Evolutionary conservation across 2,113 vertebrate genomes (phyloP), one percentile per base, ranked within the genome.

Genomic region (Noctilio leporinus): DNA sequence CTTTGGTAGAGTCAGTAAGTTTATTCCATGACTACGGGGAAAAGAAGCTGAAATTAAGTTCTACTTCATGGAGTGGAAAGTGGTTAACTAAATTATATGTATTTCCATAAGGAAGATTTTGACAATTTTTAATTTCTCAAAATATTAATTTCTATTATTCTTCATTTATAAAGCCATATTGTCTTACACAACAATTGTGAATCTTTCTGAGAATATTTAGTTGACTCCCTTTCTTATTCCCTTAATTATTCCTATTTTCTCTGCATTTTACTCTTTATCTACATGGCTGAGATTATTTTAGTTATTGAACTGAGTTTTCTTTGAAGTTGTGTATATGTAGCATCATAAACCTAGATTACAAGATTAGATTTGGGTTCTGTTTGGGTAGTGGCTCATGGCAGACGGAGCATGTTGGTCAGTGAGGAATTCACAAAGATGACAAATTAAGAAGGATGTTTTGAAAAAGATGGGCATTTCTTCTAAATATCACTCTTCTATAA

Each of bases 351-450:
- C 2, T n/a, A 55, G n/a, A 81, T 84, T 19, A 17, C 11, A 69
- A 9, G 14, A 45, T 33, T 24, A 35, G n/a, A 19, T 24, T 2
- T 49, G 45, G 45, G 24, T 47, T 72, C 83, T 73, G 2, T 70
- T 80, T 64, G 28, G 15, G 10, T 43, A 53, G 20, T 57, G 16
- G 6, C 14, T 78, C n/a, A 57, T 19, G 19, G 15, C 3, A 76
- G 2, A 1, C 0, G 19, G 4, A n/a, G 0, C 4, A 17, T 15
- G 45, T 7, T 80, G 45, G 20, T 11, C 22, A 78, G 15, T 7
- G 20, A 87, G 7, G 12, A 87, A 47, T 24, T 64, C 3, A 28
- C 35, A 53, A 26, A 53, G 28, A 67, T 47, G 11, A 0, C 20
- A 75, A 64, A 62, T 30, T 75, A 88, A 62, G 62, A 24, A 76